Evolutionary conservation across 2,888 invertebrate genomes (phyloP), one percentile per base, ranked within the genome.

Genomic region (Drosophila flavopinicola): DNA sequence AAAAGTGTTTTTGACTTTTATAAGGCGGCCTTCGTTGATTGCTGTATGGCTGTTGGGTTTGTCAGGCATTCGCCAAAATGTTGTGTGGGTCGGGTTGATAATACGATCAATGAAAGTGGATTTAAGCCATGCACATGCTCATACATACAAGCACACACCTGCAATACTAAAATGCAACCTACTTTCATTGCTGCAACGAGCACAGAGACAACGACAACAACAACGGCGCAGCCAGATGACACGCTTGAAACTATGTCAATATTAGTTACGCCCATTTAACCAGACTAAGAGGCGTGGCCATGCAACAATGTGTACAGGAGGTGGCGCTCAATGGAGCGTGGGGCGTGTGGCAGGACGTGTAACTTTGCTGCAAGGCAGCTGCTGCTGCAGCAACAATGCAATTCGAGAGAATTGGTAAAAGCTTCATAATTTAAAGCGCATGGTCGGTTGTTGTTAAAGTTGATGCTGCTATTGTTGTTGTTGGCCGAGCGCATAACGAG

Each of bases 101-200:
- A 68, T 76, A 57, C 66, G 57, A 75, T 76, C 78, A 80, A 78
- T 76, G 80, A 75, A 80, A 78, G 80, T 80, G 80, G 82, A 83
- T 82, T 82, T 78, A 66, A 23, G 44, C 39, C 63, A 60, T 29
- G 53, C 48, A 51, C 20, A 37, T 4, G 39, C 44, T 42, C 11
- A 39, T 32, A 44, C 61, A 33, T 15, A 30, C 38, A 11, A 39
- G 52, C 37, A 29, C 29, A 35, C 56, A 51, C 52, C 35, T 33
- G 25, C 47, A 38, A 56, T 11, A 39, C 29, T 27, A 48, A 59
- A 53, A 33, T 72, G 72, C 70, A 75, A 60, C 80, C 83, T 70
- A 75, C 70, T 78, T 78, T 66, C 63, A 44, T 58, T 44, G 52
- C 59, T 57, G 42, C 44, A 69, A 37, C 29, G 47, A 47, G 32